Conservation (phyloP, 2,113 vertebrate genomes). For the Microcebus jonahi region DNA sequence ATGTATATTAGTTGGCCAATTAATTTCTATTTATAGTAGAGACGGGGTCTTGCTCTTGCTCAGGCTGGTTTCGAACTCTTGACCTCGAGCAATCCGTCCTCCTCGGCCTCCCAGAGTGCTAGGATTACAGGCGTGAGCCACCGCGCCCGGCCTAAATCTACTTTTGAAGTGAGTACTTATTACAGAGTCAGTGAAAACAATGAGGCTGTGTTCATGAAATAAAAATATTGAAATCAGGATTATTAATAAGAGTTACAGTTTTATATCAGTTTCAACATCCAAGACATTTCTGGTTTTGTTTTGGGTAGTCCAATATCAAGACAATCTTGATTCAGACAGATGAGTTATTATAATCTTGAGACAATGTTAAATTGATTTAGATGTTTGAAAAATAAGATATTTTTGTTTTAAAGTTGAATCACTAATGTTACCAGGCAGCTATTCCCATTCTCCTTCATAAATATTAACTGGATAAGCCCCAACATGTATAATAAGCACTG, state of each 20-base stretch:
- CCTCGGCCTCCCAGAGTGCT: too few species aligned
- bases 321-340: constrained; percentile 28
- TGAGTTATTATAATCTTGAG: not conserved
- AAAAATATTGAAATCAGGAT: constrained; percentile 7
- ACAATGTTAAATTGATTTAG: constrained; percentile 38
- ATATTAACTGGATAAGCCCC: not conserved
- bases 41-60: too few species aligned
- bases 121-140: too few species aligned
- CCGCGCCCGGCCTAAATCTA: not conserved
- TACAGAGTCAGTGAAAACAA: not conserved
- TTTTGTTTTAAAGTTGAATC: constrained; percentile 42
- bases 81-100: too few species aligned
- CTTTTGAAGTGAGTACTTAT: constrained; percentile 29
- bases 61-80: too few species aligned
- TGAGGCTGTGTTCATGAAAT: constrained; percentile 26
- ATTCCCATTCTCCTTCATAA: not conserved
- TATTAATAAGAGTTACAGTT: constrained; percentile 32
- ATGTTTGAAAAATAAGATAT: not conserved
- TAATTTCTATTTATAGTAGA: too few species aligned
- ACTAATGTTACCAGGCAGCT: not conserved
- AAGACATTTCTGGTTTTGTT: constrained; percentile 34
- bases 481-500: not conserved
- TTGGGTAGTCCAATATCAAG: not conserved
- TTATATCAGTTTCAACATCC: constrained; percentile 23
- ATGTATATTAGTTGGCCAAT: too few species aligned